Conservation (phyloP, 2,113 vertebrate genomes). For the Zosterops japonicus region DNA sequence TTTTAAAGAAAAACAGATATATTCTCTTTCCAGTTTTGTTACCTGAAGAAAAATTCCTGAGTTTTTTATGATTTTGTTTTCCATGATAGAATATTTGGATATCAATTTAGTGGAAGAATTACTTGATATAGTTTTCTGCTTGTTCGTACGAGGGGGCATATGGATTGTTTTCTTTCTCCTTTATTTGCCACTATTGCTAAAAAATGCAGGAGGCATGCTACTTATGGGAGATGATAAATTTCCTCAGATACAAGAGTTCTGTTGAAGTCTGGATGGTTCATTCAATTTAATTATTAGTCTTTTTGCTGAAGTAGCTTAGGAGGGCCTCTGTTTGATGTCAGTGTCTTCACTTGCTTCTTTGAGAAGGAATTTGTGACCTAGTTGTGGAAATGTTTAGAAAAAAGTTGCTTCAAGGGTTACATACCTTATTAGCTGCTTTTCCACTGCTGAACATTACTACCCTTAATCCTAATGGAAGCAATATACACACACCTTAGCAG, state of each 20-base stretch:
- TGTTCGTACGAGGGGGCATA: background rate
- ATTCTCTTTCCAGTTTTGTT: background rate
- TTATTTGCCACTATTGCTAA: background rate
- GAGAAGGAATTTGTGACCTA: background rate
- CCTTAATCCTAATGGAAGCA: constrained; percentile 20
- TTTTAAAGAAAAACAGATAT: background rate
- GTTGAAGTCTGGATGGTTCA: background rate
- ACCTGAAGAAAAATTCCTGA: background rate
- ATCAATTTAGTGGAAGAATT: background rate
- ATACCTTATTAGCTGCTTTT: background rate
- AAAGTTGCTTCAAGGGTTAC: background rate
- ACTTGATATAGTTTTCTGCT: background rate
- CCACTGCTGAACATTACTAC: background rate
- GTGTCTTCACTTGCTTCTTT: background rate
- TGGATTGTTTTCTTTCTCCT: background rate
- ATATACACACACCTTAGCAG: background rate
- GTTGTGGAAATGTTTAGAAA: background rate
- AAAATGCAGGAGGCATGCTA: background rate
- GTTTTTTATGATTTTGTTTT: background rate
- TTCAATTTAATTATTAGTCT: background rate
- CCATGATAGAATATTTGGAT: background rate
- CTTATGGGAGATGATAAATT: background rate
- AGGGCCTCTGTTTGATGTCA: background rate
- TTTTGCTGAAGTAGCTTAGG: background rate
- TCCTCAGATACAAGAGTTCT: background rate